These are phyloP conservation scores for Philaenus spumarius DNA, from an alignment of 1,140 invertebrate species.

Conservation along the genomic window DNA sequence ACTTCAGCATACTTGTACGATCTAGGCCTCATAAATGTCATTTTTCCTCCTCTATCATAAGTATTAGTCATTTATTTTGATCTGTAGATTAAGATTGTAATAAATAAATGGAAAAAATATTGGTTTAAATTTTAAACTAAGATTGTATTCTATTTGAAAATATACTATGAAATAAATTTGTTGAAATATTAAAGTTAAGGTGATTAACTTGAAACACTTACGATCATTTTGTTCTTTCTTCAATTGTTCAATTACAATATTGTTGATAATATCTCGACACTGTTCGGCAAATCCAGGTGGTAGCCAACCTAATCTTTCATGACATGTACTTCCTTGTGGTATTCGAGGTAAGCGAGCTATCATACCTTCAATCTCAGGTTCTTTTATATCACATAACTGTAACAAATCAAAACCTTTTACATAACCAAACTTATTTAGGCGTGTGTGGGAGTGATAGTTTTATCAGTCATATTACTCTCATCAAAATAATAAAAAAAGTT, in stretches of 20 bases:
- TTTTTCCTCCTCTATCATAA: no score
- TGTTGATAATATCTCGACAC: slow-evolving; percentile 59
- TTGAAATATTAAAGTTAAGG: no score
- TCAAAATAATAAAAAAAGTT: not conserved
- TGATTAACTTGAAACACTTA: no score
- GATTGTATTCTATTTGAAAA: no score
- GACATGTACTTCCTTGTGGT: slow-evolving; percentile 53
- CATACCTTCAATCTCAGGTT: slow-evolving; percentile 78
- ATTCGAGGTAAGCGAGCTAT: slow-evolving; percentile 58
- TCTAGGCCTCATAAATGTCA: no score
- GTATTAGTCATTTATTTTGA: no score
- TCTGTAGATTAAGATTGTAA: no score
- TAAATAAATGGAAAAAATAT: no score
- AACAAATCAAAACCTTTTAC: slow-evolving; percentile 33
- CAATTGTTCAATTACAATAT: slow-evolving; percentile 49
- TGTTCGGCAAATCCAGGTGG: slow-evolving; percentile 57
- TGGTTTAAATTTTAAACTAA: no score
- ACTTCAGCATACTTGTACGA: no score
- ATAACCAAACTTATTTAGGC: not conserved
- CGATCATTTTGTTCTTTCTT: slow-evolving; percentile 19
- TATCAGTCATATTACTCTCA: not conserved
- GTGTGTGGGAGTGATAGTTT: no score
- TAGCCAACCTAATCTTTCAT: slow-evolving; percentile 69
- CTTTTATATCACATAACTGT: slow-evolving; percentile 75
- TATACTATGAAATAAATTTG: no score